Evolutionary conservation across 2,113 vertebrate species (phyloP), one percentile per base, ranked within the genome.

Genomic region (Eublepharis macularius): DNA sequence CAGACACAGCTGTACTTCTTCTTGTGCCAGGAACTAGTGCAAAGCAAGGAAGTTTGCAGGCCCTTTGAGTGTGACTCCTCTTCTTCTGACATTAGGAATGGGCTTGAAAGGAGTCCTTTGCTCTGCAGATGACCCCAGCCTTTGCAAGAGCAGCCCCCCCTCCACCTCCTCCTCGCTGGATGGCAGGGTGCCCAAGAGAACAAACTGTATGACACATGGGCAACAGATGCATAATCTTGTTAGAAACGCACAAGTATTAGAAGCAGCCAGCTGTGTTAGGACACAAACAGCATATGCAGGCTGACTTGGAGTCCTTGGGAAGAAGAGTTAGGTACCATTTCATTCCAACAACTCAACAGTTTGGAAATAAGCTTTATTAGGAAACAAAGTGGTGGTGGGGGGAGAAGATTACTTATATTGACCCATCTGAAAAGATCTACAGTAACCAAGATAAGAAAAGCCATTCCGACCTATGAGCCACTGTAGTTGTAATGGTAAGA

Each of bases 101-200:
- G 26, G 4, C 9, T 19, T 43, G 65, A 13, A 43, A 14, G 36
- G 9, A 26, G 14, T 26, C 14, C 60, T 7, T 16, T 17, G 45
- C 60, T 69, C 45, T 47, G 26, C 60, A 14, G 43, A n/a, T 49
- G 39, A n/a, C 29, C 24, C 60, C 26, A 19, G 72, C 60, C 73
- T 76, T 63, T 60, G 76, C 83, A 60, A 82, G 76, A 80, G 47
- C 43, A 26, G 10, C 45, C 8, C 6, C 60, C 17, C 36, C 13
- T 32, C 26, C 6, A 49, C 76, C 51, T 80, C 51, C 39, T 60
- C 49, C 41, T 85, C 14, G 36, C 70, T 43, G 75, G 72, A 76
- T 72, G 90, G 90, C 82, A 80, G 32, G 29, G 24, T 78, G 80
- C 85, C 82, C 79, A 81, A 88, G 29, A 26, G 74, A 65, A 39